Evolutionary conservation across 2,888 invertebrate genomes (phyloP).

Genomic region (Sinelater perroti): DNA sequence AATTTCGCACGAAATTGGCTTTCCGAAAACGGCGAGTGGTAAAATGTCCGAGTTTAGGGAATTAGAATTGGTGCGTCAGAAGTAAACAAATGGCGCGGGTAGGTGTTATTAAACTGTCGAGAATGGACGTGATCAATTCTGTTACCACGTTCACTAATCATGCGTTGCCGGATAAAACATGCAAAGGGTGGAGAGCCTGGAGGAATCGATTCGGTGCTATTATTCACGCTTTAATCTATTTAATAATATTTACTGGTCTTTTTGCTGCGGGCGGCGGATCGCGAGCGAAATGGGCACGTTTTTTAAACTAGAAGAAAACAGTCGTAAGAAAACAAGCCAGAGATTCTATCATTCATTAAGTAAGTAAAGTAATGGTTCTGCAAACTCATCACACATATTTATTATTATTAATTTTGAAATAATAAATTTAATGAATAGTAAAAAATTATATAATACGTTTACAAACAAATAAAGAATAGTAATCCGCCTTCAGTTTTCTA

Average conservation of each 20-base stretch:
- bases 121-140: conserved; percentile 52
- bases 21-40: conserved; percentile 16
- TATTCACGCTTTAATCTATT: conserved; percentile 47
- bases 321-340: conserved; percentile 22
- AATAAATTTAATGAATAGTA: too few relatives aligned
- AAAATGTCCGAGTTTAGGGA: conserved; percentile 12
- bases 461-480: too few relatives aligned
- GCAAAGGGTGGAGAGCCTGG: conserved; percentile 51
- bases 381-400: too few relatives aligned
- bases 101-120: conserved; percentile 54
- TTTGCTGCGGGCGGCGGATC: conserved; percentile 23
- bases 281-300: conserved; percentile 13
- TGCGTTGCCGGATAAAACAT: conserved; percentile 52
- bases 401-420: too few relatives aligned
- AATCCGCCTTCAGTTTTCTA: too few relatives aligned
- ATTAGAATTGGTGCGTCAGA: conserved; percentile 12
- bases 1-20: conserved; percentile 14
- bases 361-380: too few relatives aligned
- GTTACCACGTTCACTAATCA: conserved; percentile 52
- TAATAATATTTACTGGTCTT: conserved; percentile 39
- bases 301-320: conserved; percentile 23
- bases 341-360: conserved; percentile 25
- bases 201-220: conserved; percentile 48
- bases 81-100: conserved; percentile 47
- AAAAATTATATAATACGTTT: too few relatives aligned